Evolutionary conservation across 2,113 vertebrate species (phyloP).

Genomic region (Jacana jacana): DNA sequence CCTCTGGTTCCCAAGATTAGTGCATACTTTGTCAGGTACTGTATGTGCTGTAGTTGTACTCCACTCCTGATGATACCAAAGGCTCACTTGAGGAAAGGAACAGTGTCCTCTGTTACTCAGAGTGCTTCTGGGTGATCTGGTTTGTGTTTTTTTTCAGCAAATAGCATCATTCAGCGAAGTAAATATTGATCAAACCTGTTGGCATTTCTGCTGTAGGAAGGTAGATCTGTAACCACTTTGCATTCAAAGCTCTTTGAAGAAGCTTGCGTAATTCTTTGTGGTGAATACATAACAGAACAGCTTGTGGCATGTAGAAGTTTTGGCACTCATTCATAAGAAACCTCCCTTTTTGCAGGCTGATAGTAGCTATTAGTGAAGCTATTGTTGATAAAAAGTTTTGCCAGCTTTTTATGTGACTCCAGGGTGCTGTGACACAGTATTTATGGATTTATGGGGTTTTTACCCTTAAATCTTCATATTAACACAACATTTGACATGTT

Average conservation of each 20-base stretch:
- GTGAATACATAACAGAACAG: not conserved
- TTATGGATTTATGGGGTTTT: not conserved
- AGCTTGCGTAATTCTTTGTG: not conserved
- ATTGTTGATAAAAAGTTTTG: not conserved
- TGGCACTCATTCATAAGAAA: not conserved
- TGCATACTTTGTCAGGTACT: not conserved
- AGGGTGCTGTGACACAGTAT: not conserved
- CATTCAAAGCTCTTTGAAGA: not conserved
- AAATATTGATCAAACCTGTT: not conserved
- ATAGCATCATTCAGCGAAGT: not conserved
- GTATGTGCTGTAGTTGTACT: rapidly evolving
- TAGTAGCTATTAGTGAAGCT: not conserved
- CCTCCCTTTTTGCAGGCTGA: not conserved
- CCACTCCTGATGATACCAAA: not conserved
- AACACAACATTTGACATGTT: not conserved
- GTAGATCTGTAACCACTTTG: not conserved
- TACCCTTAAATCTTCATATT: not conserved
- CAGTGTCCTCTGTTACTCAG: not conserved
- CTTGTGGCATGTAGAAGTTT: not conserved
- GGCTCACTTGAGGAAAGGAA: not conserved
- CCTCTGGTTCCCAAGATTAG: not conserved
- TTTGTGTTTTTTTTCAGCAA: not conserved
- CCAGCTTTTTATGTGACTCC: not conserved
- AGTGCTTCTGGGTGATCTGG: not conserved
- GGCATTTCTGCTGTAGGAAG: not conserved